Base-by-base conservation (phyloP, 2,888 invertebrate species). In the Amiota communis region DNA sequence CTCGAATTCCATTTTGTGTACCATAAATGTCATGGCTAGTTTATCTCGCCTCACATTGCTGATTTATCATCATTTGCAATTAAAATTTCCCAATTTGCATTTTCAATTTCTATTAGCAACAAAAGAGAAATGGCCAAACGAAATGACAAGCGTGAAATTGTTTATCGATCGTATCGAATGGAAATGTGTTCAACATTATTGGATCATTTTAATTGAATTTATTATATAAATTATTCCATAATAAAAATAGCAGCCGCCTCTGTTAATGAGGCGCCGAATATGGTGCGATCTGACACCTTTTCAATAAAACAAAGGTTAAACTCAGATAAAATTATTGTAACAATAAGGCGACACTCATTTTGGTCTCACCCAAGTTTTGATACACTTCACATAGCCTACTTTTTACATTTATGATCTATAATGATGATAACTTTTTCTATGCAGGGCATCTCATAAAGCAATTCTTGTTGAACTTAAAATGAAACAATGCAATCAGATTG, bases 161-260 rank as follows among this genome's bases (percentile, higher is more conserved):
- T 59, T 59, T 20, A 59, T 11, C 59, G 59, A 59, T 15, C 12
- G 47, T 47, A 72, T 73, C 77, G 72, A 77, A 74, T 76, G 77
- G 77, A 48, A 74, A 76, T 64, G 77, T 72, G 77, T 74, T 64
- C 15, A 64, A 64, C 13, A 36, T 36, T 64, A 46, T 15, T 36
- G 36, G 36, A 36, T 12, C 53, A 51, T 46, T 47, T 64, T 6
- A 47, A 12, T 15, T 48, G 48, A 46, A 67, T 48, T 67, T n/a
- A 15, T 57, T 23, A n/a, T 11, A 47, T 13, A 53, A 13, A 46
- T 53, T 9, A 15, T 36, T 36, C 6, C 36, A 36, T 36, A 61
- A 8, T 71, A 49, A 71, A 71, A 53, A 64, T 71, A 71, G 63
- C 36, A 53, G 46, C 53, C 64, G 56, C 64, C 71, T 51, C 23